Base-by-base conservation (phyloP, 1,140 invertebrate genomes). In the Lycorma delicatula region DNA sequence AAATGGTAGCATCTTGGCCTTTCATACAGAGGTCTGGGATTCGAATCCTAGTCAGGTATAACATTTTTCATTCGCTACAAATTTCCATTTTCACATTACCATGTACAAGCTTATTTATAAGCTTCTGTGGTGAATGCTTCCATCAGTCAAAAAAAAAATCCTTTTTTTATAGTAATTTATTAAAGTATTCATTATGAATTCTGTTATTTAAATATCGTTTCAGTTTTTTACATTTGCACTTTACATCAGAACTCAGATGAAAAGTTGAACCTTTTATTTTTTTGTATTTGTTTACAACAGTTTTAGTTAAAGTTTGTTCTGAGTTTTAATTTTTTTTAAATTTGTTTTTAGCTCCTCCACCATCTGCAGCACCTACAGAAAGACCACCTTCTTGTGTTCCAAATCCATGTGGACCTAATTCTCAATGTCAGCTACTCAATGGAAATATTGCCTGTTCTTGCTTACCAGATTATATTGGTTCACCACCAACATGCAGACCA, bases 371-470 rank as follows among this genome's bases (percentile, higher is more conserved):
- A 48, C 58, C 64, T 34, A 67, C 68, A 44, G 62, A 66, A 59
- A 54, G 59, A 44, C 63, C 67, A 18, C 60, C 67, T 16, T 72
- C 73, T 22, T 76, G 77, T 60, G 56, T 71, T 34, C 74, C 77
- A 28, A 78, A 76, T 27, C 77, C 78, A 7, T 80, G 79, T 66
- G 80, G 80, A 9, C 70, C 74, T 0, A 76, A 80, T 60, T 72
- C 79, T 1, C 64, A 75, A 48, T 82, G 80, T 60, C 68, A 72
- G 64, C 64, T 72, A 9, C 64, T 72, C 3, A 72, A 71, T 25
- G 65, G 67, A 44, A 59, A 56, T 50, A 71, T 67, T 20, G 68
- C 67, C 11, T 77, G 71, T 63, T 73, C 67, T 47, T 80, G 71
- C 61, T 49, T 71, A 41, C 65, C 70, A 13, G 70, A 70, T 54